Base-by-base conservation (phyloP, 1,140 invertebrate species). In the Nautilus pompilius region DNA sequence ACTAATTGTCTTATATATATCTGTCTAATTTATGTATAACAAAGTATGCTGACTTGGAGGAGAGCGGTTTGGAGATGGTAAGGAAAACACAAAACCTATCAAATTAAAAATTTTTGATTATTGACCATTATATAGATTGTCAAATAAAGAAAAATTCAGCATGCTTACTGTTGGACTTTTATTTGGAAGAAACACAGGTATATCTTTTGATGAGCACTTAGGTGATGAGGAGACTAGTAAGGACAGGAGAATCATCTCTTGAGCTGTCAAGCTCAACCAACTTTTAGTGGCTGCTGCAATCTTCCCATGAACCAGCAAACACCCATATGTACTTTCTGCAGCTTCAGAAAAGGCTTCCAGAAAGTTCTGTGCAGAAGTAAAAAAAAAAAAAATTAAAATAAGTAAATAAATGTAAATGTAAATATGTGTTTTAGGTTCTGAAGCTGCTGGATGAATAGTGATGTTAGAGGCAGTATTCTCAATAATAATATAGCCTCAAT, bases 91-190 rank as follows among this genome's bases (percentile, higher is more conserved):
- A 46, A 41, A 41, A 41, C n/a, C n/a, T 41, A 41, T 41, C n/a
- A 10, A 41, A 10, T 10, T 41, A 41, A 10, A 41, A 10, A 41
- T 41, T 10, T 41, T 10, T 41, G n/a, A 10, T 10, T 41, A 41
- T 41, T 10, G 15, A 53, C 17, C n/a, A 22, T 2, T 3, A 54
- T 22, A 54, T 20, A 13, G 5, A n/a, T 6, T 29, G 5, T 55
- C 3, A 29, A 20, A 10, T 28, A 55, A 55, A 54, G 29, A 5
- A 29, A 48, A 66, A 15, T 34, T 28, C 17, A 26, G 62, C 80
- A n/a, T n/a, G n/a, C 84, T 86, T 85, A 91, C 91, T 77, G 88
- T 90, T 33, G 92, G 91, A 79, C 91, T 93, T 79, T 88, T 91
- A 48, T 89, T 85, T 6, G 92, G 91, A 30, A 93, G 82, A 83